Evolutionary conservation across 2,113 vertebrate genomes (phyloP).

Genomic region (Condylura cristata): DNA sequence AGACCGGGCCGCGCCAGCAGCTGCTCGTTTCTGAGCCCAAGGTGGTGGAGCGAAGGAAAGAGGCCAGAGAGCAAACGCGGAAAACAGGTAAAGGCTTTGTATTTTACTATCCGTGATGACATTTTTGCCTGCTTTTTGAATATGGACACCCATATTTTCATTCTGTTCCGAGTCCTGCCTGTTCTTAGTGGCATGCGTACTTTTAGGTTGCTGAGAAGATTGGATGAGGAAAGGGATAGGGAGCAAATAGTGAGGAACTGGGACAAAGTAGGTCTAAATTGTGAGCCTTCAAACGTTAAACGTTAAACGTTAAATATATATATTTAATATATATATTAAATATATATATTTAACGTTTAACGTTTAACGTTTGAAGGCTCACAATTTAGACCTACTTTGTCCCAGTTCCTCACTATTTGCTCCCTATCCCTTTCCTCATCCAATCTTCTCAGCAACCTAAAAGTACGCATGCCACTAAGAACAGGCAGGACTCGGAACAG

Average conservation of each 20-base stretch:
- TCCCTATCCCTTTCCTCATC: not conserved
- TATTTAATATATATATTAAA: too few relatives aligned
- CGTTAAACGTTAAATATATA: too few relatives aligned
- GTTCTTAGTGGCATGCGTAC: not conserved
- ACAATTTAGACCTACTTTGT: not conserved
- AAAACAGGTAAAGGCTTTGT: not conserved
- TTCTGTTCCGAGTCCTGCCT: not conserved
- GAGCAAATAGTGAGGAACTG: not conserved
- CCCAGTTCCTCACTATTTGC: not conserved
- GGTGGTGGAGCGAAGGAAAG: not conserved
- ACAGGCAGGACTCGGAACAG: not conserved
- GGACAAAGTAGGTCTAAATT: not conserved
- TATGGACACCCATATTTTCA: not conserved
- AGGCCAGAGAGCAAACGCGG: not conserved
- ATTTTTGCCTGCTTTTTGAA: not conserved
- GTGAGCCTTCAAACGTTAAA: not conserved
- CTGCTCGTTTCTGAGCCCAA: fast-evolving
- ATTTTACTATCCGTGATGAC: not conserved
- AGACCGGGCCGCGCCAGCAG: fast-evolving
- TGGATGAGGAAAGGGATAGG: not conserved
- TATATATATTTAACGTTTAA: too few relatives aligned
- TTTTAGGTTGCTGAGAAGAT: not conserved
- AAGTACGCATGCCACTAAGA: not conserved
- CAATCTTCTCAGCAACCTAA: not conserved
- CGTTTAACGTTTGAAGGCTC: not conserved